Conservation (phyloP, 2,888 invertebrate species). For the Erebia aethiops region DNA sequence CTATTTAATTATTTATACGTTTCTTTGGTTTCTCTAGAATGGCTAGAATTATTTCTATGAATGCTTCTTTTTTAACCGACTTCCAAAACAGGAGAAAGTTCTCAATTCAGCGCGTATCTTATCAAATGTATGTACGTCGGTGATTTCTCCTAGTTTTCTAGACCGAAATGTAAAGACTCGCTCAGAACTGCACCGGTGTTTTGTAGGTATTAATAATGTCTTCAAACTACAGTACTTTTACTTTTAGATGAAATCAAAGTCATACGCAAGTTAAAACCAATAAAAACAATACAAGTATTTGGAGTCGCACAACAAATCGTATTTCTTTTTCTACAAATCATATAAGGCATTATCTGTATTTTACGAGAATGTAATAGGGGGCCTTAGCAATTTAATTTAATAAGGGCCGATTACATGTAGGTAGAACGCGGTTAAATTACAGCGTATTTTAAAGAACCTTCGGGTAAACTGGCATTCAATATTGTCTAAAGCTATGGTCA, state of each 20-base stretch:
- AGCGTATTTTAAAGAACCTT: constrained; percentile 29
- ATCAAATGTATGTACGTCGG: too few species aligned
- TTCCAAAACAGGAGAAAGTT: too few species aligned
- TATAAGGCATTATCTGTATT: constrained; percentile 16
- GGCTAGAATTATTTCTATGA: too few species aligned
- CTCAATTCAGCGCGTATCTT: too few species aligned
- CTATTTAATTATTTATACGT: too few species aligned
- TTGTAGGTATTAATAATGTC: too few species aligned
- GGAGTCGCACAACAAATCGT: neutral
- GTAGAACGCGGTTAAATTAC: constrained; percentile 32
- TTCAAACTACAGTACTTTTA: too few species aligned
- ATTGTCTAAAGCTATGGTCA: constrained; percentile 7
- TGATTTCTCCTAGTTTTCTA: too few species aligned
- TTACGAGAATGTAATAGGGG: constrained; percentile 17
- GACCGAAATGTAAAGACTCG: too few species aligned
- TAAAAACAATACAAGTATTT: neutral
- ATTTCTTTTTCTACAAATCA: constrained; percentile 7
- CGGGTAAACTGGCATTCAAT: constrained; percentile 26
- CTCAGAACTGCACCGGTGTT: too few species aligned
- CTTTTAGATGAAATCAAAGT: neutral
- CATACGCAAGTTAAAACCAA: neutral
- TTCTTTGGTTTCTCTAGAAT: too few species aligned
- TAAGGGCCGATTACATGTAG: constrained; percentile 26
- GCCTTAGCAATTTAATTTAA: constrained; percentile 34
- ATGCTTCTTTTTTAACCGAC: too few species aligned